Evolutionary conservation across 2,888 invertebrate species (phyloP).

Genomic region (Himalopsyche anomala): DNA sequence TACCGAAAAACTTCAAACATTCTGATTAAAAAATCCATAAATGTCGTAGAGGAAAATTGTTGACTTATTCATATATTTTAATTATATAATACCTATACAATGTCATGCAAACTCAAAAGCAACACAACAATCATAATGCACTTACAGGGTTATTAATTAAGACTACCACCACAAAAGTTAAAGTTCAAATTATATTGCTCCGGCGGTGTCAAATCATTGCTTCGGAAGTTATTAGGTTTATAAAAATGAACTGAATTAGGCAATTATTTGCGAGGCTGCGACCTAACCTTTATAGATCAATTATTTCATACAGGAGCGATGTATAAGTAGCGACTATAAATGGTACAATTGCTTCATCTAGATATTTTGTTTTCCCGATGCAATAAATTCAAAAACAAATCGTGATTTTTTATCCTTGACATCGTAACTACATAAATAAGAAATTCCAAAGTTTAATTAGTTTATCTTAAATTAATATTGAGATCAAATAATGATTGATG

Average conservation of each 20-base stretch:
- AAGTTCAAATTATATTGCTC: not conserved
- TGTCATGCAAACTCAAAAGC: too few species aligned
- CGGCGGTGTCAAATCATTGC: not conserved
- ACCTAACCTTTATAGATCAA: not conserved
- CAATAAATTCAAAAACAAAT: not conserved
- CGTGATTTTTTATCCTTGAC: constrained; percentile 26
- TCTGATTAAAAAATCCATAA: too few species aligned
- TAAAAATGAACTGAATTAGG: not conserved
- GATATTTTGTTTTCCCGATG: not conserved
- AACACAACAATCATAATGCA: too few species aligned
- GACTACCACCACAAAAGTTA: not conserved
- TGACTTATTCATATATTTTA: too few species aligned
- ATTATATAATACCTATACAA: too few species aligned
- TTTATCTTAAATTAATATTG: too few species aligned
- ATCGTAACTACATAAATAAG: not conserved
- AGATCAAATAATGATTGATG: too few species aligned
- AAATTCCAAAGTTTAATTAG: too few species aligned
- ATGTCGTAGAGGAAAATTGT: too few species aligned
- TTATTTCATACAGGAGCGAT: not conserved
- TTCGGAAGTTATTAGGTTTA: not conserved
- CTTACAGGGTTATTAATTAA: too few species aligned
- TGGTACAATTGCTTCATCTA: not conserved
- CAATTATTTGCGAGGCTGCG: not conserved
- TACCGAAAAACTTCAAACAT: too few species aligned
- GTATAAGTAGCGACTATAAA: not conserved